Base-by-base conservation (phyloP, 2,113 vertebrate species). In the Tetrao urogallus region DNA sequence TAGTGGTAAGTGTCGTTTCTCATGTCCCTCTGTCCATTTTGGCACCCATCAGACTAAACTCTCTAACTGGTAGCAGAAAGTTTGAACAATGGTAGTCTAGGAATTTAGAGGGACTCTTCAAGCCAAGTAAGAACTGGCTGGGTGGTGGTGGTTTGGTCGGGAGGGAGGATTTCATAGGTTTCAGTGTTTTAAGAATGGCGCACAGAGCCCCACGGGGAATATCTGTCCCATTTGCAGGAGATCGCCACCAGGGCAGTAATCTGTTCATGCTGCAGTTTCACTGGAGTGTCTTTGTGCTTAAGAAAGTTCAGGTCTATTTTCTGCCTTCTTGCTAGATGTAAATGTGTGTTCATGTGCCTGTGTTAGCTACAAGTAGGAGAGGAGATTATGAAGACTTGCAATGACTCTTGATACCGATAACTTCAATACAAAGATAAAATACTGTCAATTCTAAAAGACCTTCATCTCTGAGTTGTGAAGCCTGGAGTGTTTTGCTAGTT, bases 91-190 rank as follows among this genome's bases (percentile, higher is more conserved):
- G 80, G 63, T 19, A 67, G 74, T 54, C 56, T 38, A 43, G 36
- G 56, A 19, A 13, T 70, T 70, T 50, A 21, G 34, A 18, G 48
- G 45, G 52, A 18, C 21, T 77, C 50, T 77, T 72, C 52, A 66
- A 3, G 0, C 21, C 0, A 0, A 61, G 28, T 28, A 20, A 65
- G 58, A 77, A 40, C 18, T 50, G 38, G 27, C 27, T 38, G n/a
- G 40, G 27, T 28, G 52, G 30, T 73, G 60, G 42, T 54, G 36
- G 48, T 38, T 38, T 38, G 38, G 38, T 38, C 38, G 38, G 38
- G 38, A 38, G 38, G 38, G 38, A 38, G 38, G 38, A 38, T 38
- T 38, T 73, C 42, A 82, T 14, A 52, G 54, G 47, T 30, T 52
- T 67, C 63, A 47, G 13, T 8, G 48, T 32, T 30, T 54, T n/a